Percentiles rank a stretch among this genome's conserved stretches.
These are phyloP conservation scores for Brotula barbata DNA, from an alignment of 2,797 vertebrate genomes.

Conservation along the genomic window DNA sequence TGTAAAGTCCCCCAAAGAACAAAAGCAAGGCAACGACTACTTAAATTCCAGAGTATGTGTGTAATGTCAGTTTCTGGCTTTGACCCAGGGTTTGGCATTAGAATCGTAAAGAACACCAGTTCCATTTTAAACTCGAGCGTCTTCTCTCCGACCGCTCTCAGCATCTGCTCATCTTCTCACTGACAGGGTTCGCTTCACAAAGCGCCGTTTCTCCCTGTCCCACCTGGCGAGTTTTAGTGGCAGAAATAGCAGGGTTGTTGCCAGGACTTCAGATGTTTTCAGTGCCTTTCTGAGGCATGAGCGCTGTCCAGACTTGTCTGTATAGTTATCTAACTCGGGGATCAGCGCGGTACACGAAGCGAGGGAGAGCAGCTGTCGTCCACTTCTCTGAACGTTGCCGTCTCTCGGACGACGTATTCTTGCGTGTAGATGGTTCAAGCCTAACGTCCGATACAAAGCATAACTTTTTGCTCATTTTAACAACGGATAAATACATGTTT, in stretches of 20 bases:
- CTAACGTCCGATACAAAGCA: not conserved
- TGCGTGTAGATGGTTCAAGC: constrained; percentile 6
- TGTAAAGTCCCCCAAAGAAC: too few relatives aligned
- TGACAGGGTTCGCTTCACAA: constrained; percentile 33
- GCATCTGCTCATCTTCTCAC: constrained; percentile 23
- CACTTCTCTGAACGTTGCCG: constrained; percentile 24
- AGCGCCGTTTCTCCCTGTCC: constrained; percentile 36
- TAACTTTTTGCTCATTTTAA: constrained; percentile 7
- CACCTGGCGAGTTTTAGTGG: constrained; percentile 59
- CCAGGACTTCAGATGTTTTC: constrained; percentile 75
- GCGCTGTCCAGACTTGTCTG: constrained; percentile 70
- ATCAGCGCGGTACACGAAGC: constrained; percentile 59
- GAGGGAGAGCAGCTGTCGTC: constrained; percentile 54
- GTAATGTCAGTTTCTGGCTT: too few relatives aligned
- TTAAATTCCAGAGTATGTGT: not conserved
- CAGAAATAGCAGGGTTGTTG: constrained; percentile 68
- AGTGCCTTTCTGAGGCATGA: constrained; percentile 50
- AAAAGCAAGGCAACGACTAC: too few relatives aligned
- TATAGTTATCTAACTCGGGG: constrained; percentile 61
- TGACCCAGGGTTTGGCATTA: too few relatives aligned
- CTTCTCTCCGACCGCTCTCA: not conserved
- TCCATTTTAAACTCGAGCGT: too few relatives aligned
- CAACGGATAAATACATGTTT: not conserved
- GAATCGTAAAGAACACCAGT: too few relatives aligned
- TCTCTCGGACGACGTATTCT: constrained; percentile 2